Evolutionary conservation across 2,888 invertebrate species (phyloP).

Genomic region (Amblyjoppa proteus): DNA sequence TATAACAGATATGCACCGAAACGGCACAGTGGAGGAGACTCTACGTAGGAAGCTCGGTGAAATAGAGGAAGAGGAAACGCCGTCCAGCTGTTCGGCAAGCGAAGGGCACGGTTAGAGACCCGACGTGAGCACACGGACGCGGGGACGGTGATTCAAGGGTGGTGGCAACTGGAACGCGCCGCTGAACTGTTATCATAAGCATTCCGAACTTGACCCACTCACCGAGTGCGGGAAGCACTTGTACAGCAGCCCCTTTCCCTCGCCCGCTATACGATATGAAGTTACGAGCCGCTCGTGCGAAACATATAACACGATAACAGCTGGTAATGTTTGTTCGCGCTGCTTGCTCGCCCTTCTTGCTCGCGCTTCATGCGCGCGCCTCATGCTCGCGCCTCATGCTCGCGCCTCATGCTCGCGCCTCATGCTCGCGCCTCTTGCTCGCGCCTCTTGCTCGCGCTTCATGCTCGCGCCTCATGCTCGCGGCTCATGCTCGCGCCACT

Average conservation of each 20-base stretch:
- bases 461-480: no score
- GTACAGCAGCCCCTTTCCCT: conserved; percentile 57
- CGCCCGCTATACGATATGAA: conserved; percentile 78
- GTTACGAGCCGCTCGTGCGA: conserved; percentile 83
- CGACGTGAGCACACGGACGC: conserved; percentile 49
- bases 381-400: no score
- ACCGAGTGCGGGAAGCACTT: conserved; percentile 73
- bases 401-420: no score
- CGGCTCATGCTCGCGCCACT: no score
- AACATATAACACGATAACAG: conserved; percentile 83
- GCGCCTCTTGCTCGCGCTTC: no score
- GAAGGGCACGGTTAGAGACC: conserved; percentile 70
- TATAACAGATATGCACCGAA: background rate
- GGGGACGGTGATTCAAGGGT: conserved; percentile 41
- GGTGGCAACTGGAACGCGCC: conserved; percentile 72
- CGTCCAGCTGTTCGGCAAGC: conserved; percentile 30
- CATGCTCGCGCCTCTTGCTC: no score
- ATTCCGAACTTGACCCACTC: conserved; percentile 84
- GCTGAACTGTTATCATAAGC: conserved; percentile 83
- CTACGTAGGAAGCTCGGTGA: conserved; percentile 25
- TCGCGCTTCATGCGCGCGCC: no score
- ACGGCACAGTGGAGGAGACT: background rate
- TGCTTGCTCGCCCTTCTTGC: no score
- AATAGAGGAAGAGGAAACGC: conserved; percentile 27
- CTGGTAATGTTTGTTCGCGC: conserved; percentile 58